Evolutionary conservation across 2,113 vertebrate genomes (phyloP).

Genomic region (Mustela lutreola): DNA sequence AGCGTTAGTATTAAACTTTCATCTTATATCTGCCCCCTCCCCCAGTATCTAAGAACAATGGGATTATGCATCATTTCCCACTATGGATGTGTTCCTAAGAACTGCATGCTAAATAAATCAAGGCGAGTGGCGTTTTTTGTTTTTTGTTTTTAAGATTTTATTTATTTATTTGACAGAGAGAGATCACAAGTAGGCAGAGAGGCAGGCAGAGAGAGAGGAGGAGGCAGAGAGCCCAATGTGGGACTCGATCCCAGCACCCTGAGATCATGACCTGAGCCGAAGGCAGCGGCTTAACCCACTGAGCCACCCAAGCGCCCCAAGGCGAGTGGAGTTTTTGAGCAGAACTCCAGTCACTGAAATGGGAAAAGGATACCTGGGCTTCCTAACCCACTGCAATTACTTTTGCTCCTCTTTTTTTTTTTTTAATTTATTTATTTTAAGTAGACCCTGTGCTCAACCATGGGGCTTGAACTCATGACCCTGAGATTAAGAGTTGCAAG

Average conservation of each 20-base stretch:
- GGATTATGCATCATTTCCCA: background rate
- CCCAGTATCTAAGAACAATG: background rate
- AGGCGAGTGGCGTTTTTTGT: background rate
- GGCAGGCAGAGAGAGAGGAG: no score
- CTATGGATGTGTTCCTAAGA: background rate
- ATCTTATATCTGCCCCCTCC: background rate
- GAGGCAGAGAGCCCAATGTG: no score
- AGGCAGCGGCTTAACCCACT: no score
- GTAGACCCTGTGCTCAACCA: background rate
- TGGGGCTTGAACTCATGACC: background rate
- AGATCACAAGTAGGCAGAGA: no score
- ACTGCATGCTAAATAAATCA: background rate
- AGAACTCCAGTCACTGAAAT: background rate
- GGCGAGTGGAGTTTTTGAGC: background rate
- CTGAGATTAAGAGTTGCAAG: background rate
- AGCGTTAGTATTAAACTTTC: constrained; percentile 24
- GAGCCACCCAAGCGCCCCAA: no score
- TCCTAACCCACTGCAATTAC: background rate
- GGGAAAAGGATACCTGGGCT: background rate
- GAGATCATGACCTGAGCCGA: no score
- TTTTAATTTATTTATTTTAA: background rate
- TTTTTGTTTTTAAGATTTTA: no score
- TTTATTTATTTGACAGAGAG: no score
- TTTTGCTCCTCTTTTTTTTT: background rate
- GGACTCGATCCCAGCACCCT: no score